Percentiles rank a stretch among this genome's conserved stretches.
These are phyloP conservation scores for Porphyrio hochstetteri DNA, from an alignment of 2,113 vertebrate species.

Conservation along the genomic window DNA sequence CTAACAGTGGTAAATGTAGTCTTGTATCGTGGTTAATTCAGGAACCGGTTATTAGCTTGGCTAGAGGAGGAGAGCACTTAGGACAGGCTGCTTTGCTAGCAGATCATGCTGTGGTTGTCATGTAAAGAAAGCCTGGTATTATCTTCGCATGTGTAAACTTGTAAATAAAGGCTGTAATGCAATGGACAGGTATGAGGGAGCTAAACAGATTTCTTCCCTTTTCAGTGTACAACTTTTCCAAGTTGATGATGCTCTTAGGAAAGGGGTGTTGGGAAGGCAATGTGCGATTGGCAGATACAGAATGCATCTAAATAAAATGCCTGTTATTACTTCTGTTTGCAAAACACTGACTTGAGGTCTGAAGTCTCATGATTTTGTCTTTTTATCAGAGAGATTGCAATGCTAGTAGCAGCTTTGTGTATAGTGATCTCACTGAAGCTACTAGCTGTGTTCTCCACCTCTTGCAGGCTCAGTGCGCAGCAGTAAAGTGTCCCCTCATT, in stretches of 20 bases:
- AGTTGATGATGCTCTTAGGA: background rate
- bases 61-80: background rate
- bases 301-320: background rate
- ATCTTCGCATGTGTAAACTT: background rate
- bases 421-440: background rate
- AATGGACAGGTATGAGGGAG: background rate
- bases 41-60: background rate
- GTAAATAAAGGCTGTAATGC: background rate
- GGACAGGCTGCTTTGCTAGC: background rate
- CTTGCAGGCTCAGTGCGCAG: background rate
- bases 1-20: background rate
- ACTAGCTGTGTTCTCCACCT: background rate
- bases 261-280: background rate
- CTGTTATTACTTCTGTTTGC: background rate
- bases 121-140: background rate
- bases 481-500: background rate
- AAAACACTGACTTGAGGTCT: background rate
- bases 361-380: background rate
- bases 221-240: background rate
- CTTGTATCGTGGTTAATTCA: background rate
- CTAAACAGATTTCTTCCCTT: background rate
- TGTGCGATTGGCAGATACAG: background rate
- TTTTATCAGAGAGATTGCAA: background rate
- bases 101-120: background rate
- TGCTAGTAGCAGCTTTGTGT: background rate